These are phyloP conservation scores for Eristalinus aeneus DNA, from an alignment of 2,888 invertebrate species.

Conservation along the genomic window DNA sequence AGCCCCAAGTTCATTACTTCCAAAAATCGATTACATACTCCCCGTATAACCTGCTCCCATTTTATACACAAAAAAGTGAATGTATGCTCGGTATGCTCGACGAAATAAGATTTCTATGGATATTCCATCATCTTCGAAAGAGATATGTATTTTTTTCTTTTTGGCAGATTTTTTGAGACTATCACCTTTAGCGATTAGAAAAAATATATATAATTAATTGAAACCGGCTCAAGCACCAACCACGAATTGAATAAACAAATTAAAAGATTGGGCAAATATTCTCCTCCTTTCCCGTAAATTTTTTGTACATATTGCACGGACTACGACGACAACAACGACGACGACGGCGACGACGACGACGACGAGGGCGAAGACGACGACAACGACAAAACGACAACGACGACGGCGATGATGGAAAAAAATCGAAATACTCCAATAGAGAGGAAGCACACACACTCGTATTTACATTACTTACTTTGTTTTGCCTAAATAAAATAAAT, in stretches of 20 bases:
- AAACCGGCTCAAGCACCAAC: constrained; percentile 26
- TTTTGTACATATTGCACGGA: neutral
- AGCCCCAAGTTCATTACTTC: constrained; percentile 10
- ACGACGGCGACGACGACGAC: neutral
- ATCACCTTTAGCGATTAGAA: neutral
- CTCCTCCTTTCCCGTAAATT: neutral
- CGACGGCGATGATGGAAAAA: neutral
- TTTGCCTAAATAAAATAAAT: constrained; percentile 46
- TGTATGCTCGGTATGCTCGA: neutral
- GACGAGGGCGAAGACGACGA: constrained; percentile 1
- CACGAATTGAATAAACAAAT: constrained; percentile 26
- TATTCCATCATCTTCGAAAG: neutral
- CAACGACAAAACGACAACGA: constrained; percentile 5
- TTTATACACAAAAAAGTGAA: neutral
- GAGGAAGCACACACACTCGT: constrained; percentile 33
- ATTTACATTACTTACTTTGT: constrained; percentile 63
- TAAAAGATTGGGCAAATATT: constrained; percentile 4
- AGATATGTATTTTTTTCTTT: neutral
- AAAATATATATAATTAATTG: constrained; percentile 24
- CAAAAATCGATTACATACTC: constrained; percentile 29
- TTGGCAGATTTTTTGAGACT: neutral
- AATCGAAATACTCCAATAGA: constrained; percentile 1
- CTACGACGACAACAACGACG: neutral
- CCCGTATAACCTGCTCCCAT: constrained; percentile 5
- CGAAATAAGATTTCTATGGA: constrained; percentile 1